Evolutionary conservation across 2,888 invertebrate species (phyloP), one percentile per base, ranked within the genome.

Genomic region (Monopis laevigella): DNA sequence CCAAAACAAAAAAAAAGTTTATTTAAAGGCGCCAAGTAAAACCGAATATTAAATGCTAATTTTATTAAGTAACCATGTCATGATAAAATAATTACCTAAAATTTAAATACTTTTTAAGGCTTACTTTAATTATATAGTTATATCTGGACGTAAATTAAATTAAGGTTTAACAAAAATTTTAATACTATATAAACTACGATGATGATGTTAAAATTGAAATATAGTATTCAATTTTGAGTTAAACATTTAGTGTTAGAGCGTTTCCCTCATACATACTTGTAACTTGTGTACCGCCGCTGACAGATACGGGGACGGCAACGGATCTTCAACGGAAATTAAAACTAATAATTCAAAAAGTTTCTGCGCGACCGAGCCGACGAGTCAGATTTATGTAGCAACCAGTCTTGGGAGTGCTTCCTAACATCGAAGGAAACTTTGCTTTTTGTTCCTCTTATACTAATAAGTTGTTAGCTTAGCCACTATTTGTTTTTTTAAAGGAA

Each of bases 341-440:
- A 81, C 80, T 82, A 82, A 82, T 82, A 82, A 81, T 78, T 82
- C 82, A 82, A 81, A 82, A 81, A 80, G 77, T 80, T 80, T 78
- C 73, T 75, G 62, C 65, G 74, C 75, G 70, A 75, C 74, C 73
- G 73, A 69, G 62, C 74, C 69, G 67, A 68, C 67, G 56, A 62
- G 64, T 61, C 58, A 66, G 77, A 80, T 80, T 80, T 80, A 80
- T 78, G 73, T 60, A 62, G 57, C 59, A 65, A 59, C 63, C 72
- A 71, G 74, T 69, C 72, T 72, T 74, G 68, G 64, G 70, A 67
- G 60, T 58, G 66, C 59, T 69, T 69, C 70, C 73, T 69, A n/a
- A 64, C 47, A 46, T 47, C 16, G 26, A 30, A 45, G 38, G 45
- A 42, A 54, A 51, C 47, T 53, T 52, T 47, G 47, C 46, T 50